Evolutionary conservation across 2,113 vertebrate genomes (phyloP), one percentile per base, ranked within the genome.

Genomic region (Loxodonta africana): DNA sequence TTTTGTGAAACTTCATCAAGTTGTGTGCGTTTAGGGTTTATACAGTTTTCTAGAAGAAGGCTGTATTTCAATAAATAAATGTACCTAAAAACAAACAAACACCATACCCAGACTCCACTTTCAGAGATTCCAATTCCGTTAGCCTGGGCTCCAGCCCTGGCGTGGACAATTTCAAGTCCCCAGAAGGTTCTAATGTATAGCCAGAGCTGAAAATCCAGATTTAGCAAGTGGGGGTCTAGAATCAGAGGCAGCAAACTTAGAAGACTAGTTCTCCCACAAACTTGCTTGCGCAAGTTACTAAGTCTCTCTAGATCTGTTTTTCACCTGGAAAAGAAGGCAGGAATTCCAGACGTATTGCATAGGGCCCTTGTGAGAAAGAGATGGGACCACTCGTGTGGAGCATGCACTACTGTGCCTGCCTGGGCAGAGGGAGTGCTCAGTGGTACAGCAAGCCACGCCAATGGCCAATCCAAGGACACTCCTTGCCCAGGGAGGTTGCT

Each of bases 381-480:
- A 28, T 0, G 17, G 21, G 21, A 10, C 6, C 1, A 1, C 0
- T 1, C 4, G 20, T 62, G 48, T 30, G 8, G 6, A 18, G 30
- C 41, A 41, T 9, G 28, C 1, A 25, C 80, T 8, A 6, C 5
- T 8, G 15, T 30, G n/a, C 25, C 48, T 20, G 21, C 67, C 53
- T 63, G 7, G 4, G 2, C 18, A 26, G 23, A 28, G 25, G 1
- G 14, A 14, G 17, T 48, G 41, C 82, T 46, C 82, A 8, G 28
- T 6, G 5, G 20, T 33, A 30, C 5, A 30, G 44, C 25, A 78
- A 78, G 14, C 15, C 76, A 26, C 26, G 8, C 44, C 18, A 26
- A 78, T 73, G 8, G 8, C 63, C 30, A 41, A 11, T 15, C 77
- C 30, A 30, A 25, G 41, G 15, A 8, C 25, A 28, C 6, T 44